phyloP scores from a whole-genome alignment of 92 coral and sea anemone genomes.

The Porites rus region DNA sequence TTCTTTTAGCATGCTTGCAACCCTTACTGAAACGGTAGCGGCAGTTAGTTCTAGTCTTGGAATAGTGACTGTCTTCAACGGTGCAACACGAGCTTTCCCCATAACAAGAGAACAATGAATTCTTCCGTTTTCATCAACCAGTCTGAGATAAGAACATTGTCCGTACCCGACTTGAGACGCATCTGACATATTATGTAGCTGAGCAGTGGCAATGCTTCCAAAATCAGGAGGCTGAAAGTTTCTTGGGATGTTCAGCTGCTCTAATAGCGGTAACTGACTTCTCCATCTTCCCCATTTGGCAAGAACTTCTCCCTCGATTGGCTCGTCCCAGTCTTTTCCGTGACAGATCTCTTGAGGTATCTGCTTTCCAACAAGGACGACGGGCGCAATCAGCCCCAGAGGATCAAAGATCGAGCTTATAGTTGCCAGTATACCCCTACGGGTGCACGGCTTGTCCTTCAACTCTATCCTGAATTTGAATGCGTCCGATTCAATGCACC shows the following conservation, averaged over 20 bases:
- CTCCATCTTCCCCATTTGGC: no score
- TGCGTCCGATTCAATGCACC: conserved; percentile 27
- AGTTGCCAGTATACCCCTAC: background rate
- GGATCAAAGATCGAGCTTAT: background rate
- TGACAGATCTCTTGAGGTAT: conserved; percentile 29
- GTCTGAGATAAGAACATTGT: conserved; percentile 5
- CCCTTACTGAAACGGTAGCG: no score
- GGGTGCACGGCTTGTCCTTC: conserved; percentile 21
- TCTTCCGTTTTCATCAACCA: background rate
- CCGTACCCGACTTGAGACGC: conserved; percentile 30
- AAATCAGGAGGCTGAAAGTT: background rate
- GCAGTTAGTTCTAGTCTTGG: conserved; percentile 20
- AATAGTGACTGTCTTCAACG: conserved; percentile 22
- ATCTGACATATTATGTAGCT: conserved; percentile 30
- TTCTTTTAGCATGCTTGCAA: no score
- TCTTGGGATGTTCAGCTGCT: no score
- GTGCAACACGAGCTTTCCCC: conserved; percentile 39
- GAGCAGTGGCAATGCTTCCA: background rate
- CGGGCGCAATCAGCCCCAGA: conserved; percentile 19
- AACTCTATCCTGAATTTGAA: background rate
- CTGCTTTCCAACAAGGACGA: conserved; percentile 8
- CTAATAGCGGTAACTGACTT: no score
- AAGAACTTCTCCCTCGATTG: conserved; percentile 8
- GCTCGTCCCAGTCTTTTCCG: conserved; percentile 24
- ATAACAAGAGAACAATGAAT: conserved; percentile 15